Evolutionary conservation across 1,140 invertebrate genomes (phyloP).

Genomic region (Pantala flavescens): DNA sequence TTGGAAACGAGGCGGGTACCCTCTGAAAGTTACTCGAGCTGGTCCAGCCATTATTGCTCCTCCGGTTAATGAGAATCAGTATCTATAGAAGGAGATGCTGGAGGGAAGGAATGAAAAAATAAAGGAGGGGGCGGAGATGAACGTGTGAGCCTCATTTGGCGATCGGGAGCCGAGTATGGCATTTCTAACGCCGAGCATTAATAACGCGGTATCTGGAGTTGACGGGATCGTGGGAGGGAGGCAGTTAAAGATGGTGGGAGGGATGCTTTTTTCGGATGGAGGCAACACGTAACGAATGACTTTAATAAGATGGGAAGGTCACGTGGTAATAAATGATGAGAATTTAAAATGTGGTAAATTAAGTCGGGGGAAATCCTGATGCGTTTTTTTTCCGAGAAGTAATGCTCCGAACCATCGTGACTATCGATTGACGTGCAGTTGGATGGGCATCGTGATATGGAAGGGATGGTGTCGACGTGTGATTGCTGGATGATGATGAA

Average conservation of each 20-base stretch:
- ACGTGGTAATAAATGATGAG: neutral
- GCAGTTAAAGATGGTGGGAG: neutral
- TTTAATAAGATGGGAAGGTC: conserved; percentile 4
- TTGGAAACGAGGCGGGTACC: no score
- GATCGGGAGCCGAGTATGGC: conserved; percentile 6
- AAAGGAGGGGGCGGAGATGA: neutral
- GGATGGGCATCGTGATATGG: no score
- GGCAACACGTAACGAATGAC: neutral
- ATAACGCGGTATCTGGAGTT: neutral
- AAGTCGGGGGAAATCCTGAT: neutral
- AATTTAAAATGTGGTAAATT: conserved; percentile 6
- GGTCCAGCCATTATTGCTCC: no score
- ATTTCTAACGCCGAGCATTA: neutral
- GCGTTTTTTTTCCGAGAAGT: no score
- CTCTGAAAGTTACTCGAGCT: no score
- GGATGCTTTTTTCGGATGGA: neutral
- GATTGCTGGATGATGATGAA: no score
- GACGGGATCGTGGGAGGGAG: neutral
- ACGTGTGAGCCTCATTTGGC: neutral
- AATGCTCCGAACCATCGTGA: no score
- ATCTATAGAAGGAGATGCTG: neutral
- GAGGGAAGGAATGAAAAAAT: neutral
- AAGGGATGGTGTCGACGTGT: no score
- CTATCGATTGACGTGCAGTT: no score
- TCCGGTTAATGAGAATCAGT: no score